phyloP scores from a whole-genome alignment of 2,888 invertebrate species.

The Synanthedon formicaeformis region DNA sequence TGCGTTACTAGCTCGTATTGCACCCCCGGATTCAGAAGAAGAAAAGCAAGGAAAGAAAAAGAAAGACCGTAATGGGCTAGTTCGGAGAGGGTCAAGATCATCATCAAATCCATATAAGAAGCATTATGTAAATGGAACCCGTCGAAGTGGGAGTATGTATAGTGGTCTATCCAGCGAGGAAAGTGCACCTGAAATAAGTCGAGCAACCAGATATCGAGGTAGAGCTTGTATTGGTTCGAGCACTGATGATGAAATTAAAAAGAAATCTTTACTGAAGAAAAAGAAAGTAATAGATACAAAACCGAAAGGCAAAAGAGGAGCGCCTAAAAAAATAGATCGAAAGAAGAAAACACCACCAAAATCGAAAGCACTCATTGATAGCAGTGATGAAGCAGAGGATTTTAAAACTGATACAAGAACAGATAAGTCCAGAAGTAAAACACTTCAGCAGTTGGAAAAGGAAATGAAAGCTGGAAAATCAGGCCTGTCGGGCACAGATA shows the following conservation, averaged over 20 bases:
- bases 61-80: conserved; percentile 77
- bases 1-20: conserved; percentile 75
- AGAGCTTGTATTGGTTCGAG: conserved; percentile 60
- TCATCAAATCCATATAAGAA: conserved; percentile 79
- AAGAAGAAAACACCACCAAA: conserved; percentile 64
- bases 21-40: conserved; percentile 72
- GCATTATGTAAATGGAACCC: conserved; percentile 81
- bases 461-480: conserved; percentile 73
- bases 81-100: conserved; percentile 51
- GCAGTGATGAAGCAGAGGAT: conserved; percentile 73
- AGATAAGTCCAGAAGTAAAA: conserved; percentile 69
- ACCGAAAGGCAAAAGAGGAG: conserved; percentile 47
- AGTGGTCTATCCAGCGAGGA: conserved; percentile 72
- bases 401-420: conserved; percentile 47
- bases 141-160: conserved; percentile 74
- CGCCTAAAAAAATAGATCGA: conserved; percentile 53
- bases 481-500: conserved; percentile 77
- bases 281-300: conserved; percentile 46
- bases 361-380: conserved; percentile 65
- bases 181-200: conserved; percentile 48
- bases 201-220: conserved; percentile 38
- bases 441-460: conserved; percentile 79
- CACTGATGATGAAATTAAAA: conserved; percentile 69
- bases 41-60: conserved; percentile 73
- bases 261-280: conserved; percentile 55